phyloP scores from a whole-genome alignment of 2,888 invertebrate species.

The Odontocerum albicorne region DNA sequence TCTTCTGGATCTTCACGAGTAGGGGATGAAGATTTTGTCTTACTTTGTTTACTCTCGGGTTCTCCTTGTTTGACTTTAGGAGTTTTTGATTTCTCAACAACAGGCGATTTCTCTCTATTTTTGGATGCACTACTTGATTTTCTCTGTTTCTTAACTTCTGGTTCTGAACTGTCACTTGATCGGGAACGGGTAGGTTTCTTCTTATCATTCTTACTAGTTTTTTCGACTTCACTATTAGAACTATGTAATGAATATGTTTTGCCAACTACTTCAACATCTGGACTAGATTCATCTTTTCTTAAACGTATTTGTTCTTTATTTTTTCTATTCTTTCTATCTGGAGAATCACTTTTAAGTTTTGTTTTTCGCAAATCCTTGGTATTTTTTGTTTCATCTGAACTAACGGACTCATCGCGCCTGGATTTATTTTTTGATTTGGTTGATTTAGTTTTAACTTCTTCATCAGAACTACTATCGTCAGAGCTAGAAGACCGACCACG shows the following conservation, averaged over 20 bases:
- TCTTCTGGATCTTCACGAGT: slow-evolving; percentile 42
- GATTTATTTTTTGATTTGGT: slow-evolving; percentile 52
- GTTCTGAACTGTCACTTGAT: slow-evolving; percentile 44
- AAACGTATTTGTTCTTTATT: slow-evolving; percentile 49
- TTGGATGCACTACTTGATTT: slow-evolving; percentile 39
- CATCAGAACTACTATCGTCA: slow-evolving; percentile 54
- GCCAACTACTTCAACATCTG: slow-evolving; percentile 58
- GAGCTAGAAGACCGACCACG: slow-evolving; percentile 54
- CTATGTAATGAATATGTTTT: slow-evolving; percentile 54
- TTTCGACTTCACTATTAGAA: slow-evolving; percentile 50
- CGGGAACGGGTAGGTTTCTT: slow-evolving; percentile 25
- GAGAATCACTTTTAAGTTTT: slow-evolving; percentile 43
- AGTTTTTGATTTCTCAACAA: slow-evolving; percentile 48
- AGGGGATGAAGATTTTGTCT: slow-evolving; percentile 27
- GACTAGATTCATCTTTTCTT: slow-evolving; percentile 53
- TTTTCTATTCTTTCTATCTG: slow-evolving; percentile 42
- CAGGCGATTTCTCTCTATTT: slow-evolving; percentile 40
- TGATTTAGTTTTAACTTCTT: slow-evolving; percentile 54
- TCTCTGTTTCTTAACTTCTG: slow-evolving; percentile 49
- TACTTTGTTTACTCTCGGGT: slow-evolving; percentile 44
- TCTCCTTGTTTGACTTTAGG: slow-evolving; percentile 54
- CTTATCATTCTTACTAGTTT: slow-evolving; percentile 24
- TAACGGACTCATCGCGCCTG: slow-evolving; percentile 45
- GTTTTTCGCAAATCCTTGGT: slow-evolving; percentile 43
- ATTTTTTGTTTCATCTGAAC: slow-evolving; percentile 44